phyloP scores from a whole-genome alignment of 2,888 invertebrate genomes.

The Chrysomela aeneicollis region DNA sequence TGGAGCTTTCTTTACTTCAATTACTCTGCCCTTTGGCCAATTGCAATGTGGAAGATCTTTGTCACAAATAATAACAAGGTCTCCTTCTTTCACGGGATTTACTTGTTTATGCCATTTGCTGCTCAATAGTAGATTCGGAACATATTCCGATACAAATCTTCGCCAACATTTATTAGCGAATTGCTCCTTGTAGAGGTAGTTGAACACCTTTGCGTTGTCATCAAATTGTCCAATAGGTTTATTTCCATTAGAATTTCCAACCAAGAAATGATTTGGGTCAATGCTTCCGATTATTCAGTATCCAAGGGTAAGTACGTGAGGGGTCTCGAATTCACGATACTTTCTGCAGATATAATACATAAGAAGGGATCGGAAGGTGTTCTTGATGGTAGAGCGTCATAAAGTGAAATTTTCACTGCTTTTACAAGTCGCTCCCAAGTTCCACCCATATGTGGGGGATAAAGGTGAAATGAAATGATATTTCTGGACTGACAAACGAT shows the following conservation, averaged over 20 bases:
- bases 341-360: conserved; percentile 22
- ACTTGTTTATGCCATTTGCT: conserved; percentile 18
- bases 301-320: conserved; percentile 27
- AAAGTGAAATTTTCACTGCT: conserved; percentile 25
- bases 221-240: conserved; percentile 21
- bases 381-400: conserved; percentile 23
- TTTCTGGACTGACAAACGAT: conserved; percentile 17
- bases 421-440: conserved; percentile 23
- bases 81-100: conserved; percentile 11
- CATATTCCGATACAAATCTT: conserved; percentile 34
- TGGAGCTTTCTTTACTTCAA: conserved; percentile 7
- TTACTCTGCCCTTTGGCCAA: conserved; percentile 26
- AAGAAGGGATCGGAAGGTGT: conserved; percentile 16
- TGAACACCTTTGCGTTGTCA: conserved; percentile 11
- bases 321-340: conserved; percentile 30
- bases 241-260: conserved; percentile 9
- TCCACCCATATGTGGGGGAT: conserved; percentile 23
- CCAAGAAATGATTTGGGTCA: conserved; percentile 22
- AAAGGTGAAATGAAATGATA: conserved; percentile 24
- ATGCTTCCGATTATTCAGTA: conserved; percentile 19
- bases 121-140: conserved; percentile 23
- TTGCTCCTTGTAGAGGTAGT: conserved; percentile 22
- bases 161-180: conserved; percentile 25
- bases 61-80: conserved; percentile 25
- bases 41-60: conserved; percentile 18